These are phyloP conservation scores for Xestia sexstrigata DNA, from an alignment of 2,888 invertebrate genomes.

Conservation along the genomic window DNA sequence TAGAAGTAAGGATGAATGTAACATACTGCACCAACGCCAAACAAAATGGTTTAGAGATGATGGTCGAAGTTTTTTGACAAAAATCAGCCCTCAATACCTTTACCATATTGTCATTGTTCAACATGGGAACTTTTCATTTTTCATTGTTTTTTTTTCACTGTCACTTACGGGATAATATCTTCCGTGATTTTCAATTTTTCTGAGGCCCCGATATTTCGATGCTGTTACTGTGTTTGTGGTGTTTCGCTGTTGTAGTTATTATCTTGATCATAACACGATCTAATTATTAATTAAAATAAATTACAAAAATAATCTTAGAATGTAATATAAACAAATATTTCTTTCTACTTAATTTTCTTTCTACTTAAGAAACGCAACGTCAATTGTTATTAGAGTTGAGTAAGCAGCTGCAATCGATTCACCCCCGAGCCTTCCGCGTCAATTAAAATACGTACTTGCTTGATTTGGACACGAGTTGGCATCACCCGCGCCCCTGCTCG, in stretches of 20 bases:
- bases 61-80: background rate
- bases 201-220: no score
- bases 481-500: background rate
- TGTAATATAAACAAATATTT: background rate
- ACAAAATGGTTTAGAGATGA: background rate
- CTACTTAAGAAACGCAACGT: background rate
- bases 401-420: conserved; percentile 10
- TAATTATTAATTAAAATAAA: background rate
- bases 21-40: background rate
- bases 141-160: no score
- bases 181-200: no score
- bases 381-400: background rate
- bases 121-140: background rate
- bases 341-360: background rate
- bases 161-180: no score
- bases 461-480: conserved; percentile 34
- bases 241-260: no score
- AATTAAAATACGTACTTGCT: conserved; percentile 39
- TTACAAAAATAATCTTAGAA: background rate
- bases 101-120: background rate
- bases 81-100: background rate
- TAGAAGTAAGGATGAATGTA: background rate
- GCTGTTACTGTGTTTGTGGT: no score
- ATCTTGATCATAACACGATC: no score
- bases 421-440: conserved; percentile 15